phyloP scores from a whole-genome alignment of 1,140 invertebrate genomes.

The Drosophila orena region DNA sequence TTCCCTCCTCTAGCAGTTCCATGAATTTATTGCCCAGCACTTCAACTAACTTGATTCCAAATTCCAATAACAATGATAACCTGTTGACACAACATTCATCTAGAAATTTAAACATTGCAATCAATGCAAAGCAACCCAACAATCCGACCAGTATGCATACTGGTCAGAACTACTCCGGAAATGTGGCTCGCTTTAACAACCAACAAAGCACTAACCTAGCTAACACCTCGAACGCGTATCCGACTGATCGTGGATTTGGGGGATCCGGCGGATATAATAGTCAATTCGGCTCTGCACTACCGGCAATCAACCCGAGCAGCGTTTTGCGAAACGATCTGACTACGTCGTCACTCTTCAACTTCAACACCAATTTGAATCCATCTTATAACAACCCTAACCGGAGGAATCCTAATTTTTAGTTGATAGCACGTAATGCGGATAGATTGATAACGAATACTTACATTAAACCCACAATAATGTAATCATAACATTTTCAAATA shows the following conservation, averaged over 20 bases:
- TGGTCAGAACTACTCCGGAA: slow-evolving; percentile 40
- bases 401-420: slow-evolving; percentile 19
- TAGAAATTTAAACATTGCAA: slow-evolving; percentile 18
- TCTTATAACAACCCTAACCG: slow-evolving; percentile 21
- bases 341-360: slow-evolving; percentile 21
- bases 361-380: slow-evolving; percentile 30
- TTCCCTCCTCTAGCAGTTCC: not conserved
- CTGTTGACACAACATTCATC: slow-evolving; percentile 13
- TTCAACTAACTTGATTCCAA: not conserved
- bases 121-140: not conserved
- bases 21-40: not conserved
- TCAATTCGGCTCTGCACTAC: slow-evolving; percentile 6
- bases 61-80: slow-evolving; percentile 15
- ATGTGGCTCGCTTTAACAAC: slow-evolving; percentile 57
- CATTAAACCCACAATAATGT: slow-evolving; percentile 16
- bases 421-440: not conserved
- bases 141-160: slow-evolving; percentile 31
- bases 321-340: slow-evolving; percentile 10
- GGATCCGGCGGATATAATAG: slow-evolving; percentile 8
- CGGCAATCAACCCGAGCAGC: slow-evolving; percentile 11
- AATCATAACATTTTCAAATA: not conserved
- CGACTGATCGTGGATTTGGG: slow-evolving; percentile 20
- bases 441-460: slow-evolving; percentile 13
- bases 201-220: slow-evolving; percentile 36
- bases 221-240: slow-evolving; percentile 21